Base-by-base conservation (phyloP, 2,888 invertebrate species). In the Drosophila suboccidentalis region DNA sequence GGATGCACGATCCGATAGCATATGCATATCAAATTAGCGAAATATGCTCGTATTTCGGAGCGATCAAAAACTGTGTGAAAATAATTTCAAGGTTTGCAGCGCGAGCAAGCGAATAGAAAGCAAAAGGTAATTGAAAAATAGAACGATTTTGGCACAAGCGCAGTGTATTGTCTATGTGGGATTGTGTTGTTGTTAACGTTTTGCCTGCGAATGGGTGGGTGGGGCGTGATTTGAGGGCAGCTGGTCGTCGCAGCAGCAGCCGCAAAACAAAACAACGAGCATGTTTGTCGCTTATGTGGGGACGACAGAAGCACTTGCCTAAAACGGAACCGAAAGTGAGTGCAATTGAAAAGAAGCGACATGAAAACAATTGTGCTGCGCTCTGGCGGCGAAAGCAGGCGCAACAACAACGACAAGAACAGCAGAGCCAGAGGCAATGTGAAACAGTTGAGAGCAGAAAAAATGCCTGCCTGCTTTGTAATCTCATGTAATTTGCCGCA, bases 71-170 rank as follows among this genome's bases (percentile, higher is more conserved):
- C 80, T 80, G 86, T 86, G 86, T 81, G 85, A 90, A 87, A 87
- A 90, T 86, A 90, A 90, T 89, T 90, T 88, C 88, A 88, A 88
- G 88, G 88, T 88, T 88, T 86, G 88, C 90, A 82, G 66, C 53
- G 75, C 54, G 58, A 81, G 82, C 81, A 80, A 80, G 80, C 89
- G 90, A 90, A 90, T 81, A 90, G 86, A 84, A 87, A 87, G 84
- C 87, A 80, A 83, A 85, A 79, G 86, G 85, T 80, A 86, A 82
- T 87, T 79, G 83, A 81, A 82, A 88, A 90, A 90, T 85, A 87
- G 85, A 85, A 85, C 86, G 76, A 90, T 86, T 86, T 86, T 89
- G 90, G 86, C 86, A 86, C 86, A 86, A 86, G 90, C 86, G 90
- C 90, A 89, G 64, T 82, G 82, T 67, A 65, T 50, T 67, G 61